Base-by-base conservation (phyloP, 1,140 invertebrate species). In the Cotesia chilonis region DNA sequence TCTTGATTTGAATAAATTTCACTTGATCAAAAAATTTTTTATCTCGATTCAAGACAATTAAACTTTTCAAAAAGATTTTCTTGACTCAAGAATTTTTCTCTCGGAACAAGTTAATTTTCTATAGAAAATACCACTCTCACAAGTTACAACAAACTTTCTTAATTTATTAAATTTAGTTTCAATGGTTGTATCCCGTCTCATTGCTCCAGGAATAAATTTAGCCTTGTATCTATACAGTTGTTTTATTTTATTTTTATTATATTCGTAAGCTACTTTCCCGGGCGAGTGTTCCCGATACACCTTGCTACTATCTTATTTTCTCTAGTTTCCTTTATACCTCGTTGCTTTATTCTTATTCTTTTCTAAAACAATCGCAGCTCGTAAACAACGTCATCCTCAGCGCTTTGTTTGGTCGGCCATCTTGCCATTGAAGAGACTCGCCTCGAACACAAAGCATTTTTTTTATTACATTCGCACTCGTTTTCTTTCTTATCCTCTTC, bases 301-400 rank as follows among this genome's bases (percentile, higher is more conserved):
- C 12, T 47, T 63, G 41, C 36, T 10, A 61, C 41, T 64, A 38
- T 70, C 57, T 38, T 63, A 68, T 68, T 72, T 63, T 55, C 57
- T 68, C 36, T 17, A 52, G 14, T 41, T 59, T 51, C 14, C 7
- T 12, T 37, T 68, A 20, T 69, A 52, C 73, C 55, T 14, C n/a
- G 9, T 52, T 52, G 47, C n/a, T 59, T 59, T 59, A 59, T 6
- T 72, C 66, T 67, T 35, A 61, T 38, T 67, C 47, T 60, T 79
- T 82, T 81, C 80, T 77, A 76, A 81, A 81, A 82, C 81, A 81
- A 83, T 81, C 75, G 69, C 59, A 65, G 70, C 77, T 77, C 76
- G 79, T 82, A 83, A 83, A 81, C 80, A 83, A 82, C 77, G 79
- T 80, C 79, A 80, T 80, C 78, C 70, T 68, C 76, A 82, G 78